Evolutionary conservation across 2,113 vertebrate genomes (phyloP), one percentile per base, ranked within the genome.

Genomic region (Brachirus orientalis): DNA sequence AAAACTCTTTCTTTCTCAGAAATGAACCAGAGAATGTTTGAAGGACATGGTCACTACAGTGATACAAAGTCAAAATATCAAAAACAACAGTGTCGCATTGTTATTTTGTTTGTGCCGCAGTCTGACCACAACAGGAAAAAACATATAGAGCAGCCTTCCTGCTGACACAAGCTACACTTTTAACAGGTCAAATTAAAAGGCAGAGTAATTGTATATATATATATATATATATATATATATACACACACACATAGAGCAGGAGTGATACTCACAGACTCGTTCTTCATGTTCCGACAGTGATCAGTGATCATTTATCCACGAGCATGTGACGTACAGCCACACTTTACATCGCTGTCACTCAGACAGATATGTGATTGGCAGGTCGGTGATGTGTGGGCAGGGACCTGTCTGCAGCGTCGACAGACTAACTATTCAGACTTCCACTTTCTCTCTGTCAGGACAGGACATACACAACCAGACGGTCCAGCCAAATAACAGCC

Each of bases 41-140:
- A n/a, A n/a, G n/a, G n/a, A n/a, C n/a, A n/a, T n/a, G n/a, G n/a
- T n/a, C n/a, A n/a, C n/a, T n/a, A n/a, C n/a, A n/a, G n/a, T n/a
- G n/a, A n/a, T n/a, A n/a, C n/a, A n/a, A n/a, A n/a, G n/a, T n/a
- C n/a, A n/a, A n/a, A n/a, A n/a, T n/a, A n/a, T n/a, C n/a, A n/a
- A n/a, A n/a, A n/a, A 40, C 8, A 11, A 2, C 8, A 8, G 8
- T 7, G 8, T 3, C 6, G 16, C 37, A 16, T 28, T 18, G 51
- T 18, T 35, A 53, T 17, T 67, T 60, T 69, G 72, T 77, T 61
- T 86, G 68, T 64, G 67, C 67, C 72, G n/a, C 75, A 61, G 18
- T 17, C 51, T 55, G 75, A 88, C 84, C 84, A 79, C 86, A 81
- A 83, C 84, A 85, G 82, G 82, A 85, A 86, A 68, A 72, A 76